phyloP scores from a whole-genome alignment of 2,888 invertebrate genomes.

The Aplocera efformata region DNA sequence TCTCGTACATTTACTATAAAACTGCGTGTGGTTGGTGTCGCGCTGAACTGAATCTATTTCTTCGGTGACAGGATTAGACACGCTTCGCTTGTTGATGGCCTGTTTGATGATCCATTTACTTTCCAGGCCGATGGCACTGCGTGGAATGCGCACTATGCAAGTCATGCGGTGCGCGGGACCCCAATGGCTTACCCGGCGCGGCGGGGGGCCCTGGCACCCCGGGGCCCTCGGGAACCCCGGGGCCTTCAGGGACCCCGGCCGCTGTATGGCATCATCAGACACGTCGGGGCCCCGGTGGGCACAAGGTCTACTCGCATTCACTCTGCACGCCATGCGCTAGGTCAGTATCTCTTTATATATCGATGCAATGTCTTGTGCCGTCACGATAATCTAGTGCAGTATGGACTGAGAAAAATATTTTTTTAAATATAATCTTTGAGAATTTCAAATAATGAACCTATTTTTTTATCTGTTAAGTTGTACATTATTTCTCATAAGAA shows the following conservation, averaged over 20 bases:
- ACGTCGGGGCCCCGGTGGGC: constrained; percentile 69
- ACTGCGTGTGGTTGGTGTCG: no score
- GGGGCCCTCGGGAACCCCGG: constrained; percentile 10
- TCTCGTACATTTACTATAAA: no score
- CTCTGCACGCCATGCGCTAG: constrained; percentile 86
- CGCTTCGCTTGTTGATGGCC: no score
- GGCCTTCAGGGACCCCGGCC: constrained; percentile 30
- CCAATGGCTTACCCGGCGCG: constrained; percentile 7
- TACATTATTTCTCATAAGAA: no score
- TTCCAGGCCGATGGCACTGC: constrained; percentile 91
- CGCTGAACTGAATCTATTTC: no score
- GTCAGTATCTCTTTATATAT: constrained; percentile 57
- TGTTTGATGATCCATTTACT: neutral
- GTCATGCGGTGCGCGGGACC: constrained; percentile 78
- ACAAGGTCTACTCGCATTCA: constrained; percentile 78
- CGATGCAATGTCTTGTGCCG: neutral
- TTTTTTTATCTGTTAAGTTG: no score
- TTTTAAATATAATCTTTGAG: no score
- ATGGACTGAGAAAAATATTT: no score
- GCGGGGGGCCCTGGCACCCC: constrained; percentile 1
- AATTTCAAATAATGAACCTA: no score
- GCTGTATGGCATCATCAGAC: constrained; percentile 75
- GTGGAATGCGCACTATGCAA: constrained; percentile 87
- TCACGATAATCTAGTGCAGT: constrained; percentile 6
- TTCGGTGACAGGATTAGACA: no score